Base-by-base conservation (phyloP, 2,797 vertebrate genomes). In the Cyprinella venusta region DNA sequence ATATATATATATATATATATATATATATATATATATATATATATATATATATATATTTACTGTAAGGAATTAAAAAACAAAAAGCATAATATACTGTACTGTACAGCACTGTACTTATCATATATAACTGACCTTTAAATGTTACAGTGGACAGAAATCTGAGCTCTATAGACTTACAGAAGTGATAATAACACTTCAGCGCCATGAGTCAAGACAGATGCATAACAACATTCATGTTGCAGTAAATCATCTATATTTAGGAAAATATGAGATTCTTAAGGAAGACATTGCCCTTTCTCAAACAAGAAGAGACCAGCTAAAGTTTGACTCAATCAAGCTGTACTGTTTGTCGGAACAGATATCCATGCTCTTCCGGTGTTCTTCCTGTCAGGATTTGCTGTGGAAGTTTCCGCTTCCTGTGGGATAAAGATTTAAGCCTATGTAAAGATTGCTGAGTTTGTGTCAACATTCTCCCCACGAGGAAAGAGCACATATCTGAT, bases 331-430 rank as follows among this genome's bases (percentile, higher is more conserved):
- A 50, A 48, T 71, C 50, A 18, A 77, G 19, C 42, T 67, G 59
- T 65, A n/a, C 72, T 24, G 42, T 69, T 26, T 76, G 80, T 70
- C 24, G 64, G 15, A 0, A 30, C 33, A 63, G 52, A 54, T 54
- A 78, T 54, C 76, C 77, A 70, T 67, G 50, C 18, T 65, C 5
- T 42, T 72, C 67, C n/a, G 77, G 59, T 81, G 82, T 61, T 77
- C 82, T 88, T 92, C 81, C 75, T 67, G 65, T 70, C 63, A 82
- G 84, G 82, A 84, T 85, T 87, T 91, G 86, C 85, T 86, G 36
- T 70, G 72, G 81, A 88, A 90, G 87, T 74, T 26, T 54, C 54
- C 33, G 69, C 70, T 83, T 90, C 88, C 86, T 89, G 80, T 56
- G 52, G 81, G 54, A 74, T 79, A 19, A 50, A 52, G 52, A 74